Conservation (phyloP, 2,888 invertebrate genomes). For the Carterocephalus palaemon region DNA sequence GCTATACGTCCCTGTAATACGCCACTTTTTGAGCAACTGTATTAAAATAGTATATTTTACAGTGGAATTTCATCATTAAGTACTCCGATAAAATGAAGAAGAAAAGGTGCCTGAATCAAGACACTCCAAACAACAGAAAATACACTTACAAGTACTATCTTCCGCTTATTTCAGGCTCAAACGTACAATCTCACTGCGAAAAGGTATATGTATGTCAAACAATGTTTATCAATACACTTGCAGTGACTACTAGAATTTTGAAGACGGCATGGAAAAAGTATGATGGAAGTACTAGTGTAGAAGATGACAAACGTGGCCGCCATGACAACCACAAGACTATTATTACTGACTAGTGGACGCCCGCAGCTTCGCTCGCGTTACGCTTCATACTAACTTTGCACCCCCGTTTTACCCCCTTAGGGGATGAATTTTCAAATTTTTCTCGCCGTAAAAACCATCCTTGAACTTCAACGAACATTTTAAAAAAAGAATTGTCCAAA, state of each 20-base stretch:
- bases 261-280: constrained; percentile 31
- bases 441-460: too few species aligned
- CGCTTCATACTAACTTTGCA: too few species aligned
- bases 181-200: constrained; percentile 21
- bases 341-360: too few species aligned
- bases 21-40: too few species aligned
- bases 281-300: constrained; percentile 28
- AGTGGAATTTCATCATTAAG: constrained; percentile 22
- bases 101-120: constrained; percentile 24
- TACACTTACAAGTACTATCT: constrained; percentile 25
- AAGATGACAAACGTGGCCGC: constrained; percentile 26
- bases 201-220: constrained; percentile 26
- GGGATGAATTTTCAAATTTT: too few species aligned
- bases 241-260: constrained; percentile 26
- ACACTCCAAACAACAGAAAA: constrained; percentile 25
- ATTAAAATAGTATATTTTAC: too few species aligned
- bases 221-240: constrained; percentile 27
- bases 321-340: constrained; percentile 27
- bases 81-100: constrained; percentile 27
- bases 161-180: constrained; percentile 20
- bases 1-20: too few species aligned
- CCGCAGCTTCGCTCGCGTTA: too few species aligned
- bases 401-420: too few species aligned
- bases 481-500: too few species aligned
- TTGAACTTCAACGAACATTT: too few species aligned